phyloP scores from a whole-genome alignment of 2,797 vertebrate species.

The Sorex maritimensis region DNA sequence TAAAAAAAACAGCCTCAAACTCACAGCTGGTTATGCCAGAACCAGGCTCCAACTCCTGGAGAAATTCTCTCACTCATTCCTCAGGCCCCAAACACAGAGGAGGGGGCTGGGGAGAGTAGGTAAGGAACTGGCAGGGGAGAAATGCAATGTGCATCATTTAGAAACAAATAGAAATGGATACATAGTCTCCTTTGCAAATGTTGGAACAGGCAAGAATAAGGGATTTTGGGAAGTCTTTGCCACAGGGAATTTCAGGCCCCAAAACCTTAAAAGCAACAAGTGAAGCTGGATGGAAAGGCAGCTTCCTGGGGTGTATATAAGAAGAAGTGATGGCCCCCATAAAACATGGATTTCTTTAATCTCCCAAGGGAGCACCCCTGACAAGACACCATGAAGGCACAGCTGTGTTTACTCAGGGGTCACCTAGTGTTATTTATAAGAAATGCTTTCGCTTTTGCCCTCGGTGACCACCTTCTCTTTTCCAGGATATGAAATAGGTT shows the following conservation, averaged over 20 bases:
- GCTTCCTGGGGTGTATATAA: slow-evolving; percentile 81
- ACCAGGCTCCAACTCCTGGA: neutral
- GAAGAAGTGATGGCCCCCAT: slow-evolving; percentile 78
- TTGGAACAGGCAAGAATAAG: slow-evolving; percentile 21
- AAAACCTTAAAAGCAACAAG: slow-evolving; percentile 60
- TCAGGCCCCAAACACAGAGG: neutral
- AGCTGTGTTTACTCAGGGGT: slow-evolving; percentile 86
- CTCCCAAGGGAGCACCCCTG: slow-evolving; percentile 75
- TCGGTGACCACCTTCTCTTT: slow-evolving; percentile 69
- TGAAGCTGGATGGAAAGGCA: slow-evolving; percentile 38
- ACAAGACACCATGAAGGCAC: slow-evolving; percentile 81
- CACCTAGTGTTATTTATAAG: slow-evolving; percentile 82
- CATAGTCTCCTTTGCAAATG: slow-evolving; percentile 10
- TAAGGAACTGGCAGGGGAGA: neutral
- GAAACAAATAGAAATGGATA: slow-evolving; percentile 52
- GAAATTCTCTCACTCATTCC: neutral
- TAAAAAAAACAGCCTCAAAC: neutral
- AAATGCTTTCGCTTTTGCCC: slow-evolving; percentile 84
- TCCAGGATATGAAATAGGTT: slow-evolving; percentile 76
- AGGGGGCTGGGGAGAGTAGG: neutral
- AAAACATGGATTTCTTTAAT: slow-evolving; percentile 86
- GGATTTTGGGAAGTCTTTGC: slow-evolving; percentile 9
- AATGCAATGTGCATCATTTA: slow-evolving; percentile 44
- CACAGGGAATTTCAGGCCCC: slow-evolving; percentile 26
- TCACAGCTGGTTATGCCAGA: neutral